Percentiles rank a stretch among this genome's conserved stretches.
phyloP scores from a whole-genome alignment of 2,113 vertebrate species.

The Balaeniceps rex region DNA sequence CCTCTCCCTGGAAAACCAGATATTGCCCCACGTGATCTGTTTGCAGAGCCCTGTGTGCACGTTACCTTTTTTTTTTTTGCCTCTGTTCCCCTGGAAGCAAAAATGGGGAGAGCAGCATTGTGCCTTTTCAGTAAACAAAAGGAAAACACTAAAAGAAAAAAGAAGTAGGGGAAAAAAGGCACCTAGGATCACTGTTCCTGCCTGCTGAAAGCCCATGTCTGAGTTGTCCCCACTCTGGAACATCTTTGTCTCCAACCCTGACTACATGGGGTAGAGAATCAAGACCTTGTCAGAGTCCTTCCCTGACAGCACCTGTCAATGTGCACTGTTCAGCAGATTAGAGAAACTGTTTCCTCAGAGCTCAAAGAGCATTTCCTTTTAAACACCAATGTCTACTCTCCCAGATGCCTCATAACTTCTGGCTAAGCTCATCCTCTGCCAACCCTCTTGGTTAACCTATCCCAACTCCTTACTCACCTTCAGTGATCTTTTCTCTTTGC shows the following conservation, averaged over 20 bases:
- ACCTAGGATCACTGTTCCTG: not conserved
- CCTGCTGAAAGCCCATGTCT: not conserved
- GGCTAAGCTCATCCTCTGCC: not conserved
- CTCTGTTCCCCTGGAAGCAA: not conserved
- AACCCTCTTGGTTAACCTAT: not conserved
- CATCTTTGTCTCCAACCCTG: not conserved
- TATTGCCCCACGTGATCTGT: not conserved
- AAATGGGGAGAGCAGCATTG: not conserved
- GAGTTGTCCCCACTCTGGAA: not conserved
- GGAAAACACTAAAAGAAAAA: not conserved
- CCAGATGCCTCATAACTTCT: not conserved
- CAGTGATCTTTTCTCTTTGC: not conserved
- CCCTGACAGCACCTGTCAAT: not conserved
- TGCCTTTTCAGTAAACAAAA: not conserved
- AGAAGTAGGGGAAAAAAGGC: accelerated
- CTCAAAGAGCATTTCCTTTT: not conserved
- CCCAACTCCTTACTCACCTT: not conserved
- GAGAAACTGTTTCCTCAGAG: not conserved
- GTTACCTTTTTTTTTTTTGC: not conserved
- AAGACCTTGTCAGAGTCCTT: not conserved
- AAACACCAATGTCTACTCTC: not conserved
- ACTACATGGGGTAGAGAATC: not conserved
- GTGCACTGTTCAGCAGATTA: not conserved
- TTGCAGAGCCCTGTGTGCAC: not conserved
- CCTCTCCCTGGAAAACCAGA: not conserved